Base-by-base conservation (phyloP, 2,888 invertebrate species). In the Diogma glabrata region DNA sequence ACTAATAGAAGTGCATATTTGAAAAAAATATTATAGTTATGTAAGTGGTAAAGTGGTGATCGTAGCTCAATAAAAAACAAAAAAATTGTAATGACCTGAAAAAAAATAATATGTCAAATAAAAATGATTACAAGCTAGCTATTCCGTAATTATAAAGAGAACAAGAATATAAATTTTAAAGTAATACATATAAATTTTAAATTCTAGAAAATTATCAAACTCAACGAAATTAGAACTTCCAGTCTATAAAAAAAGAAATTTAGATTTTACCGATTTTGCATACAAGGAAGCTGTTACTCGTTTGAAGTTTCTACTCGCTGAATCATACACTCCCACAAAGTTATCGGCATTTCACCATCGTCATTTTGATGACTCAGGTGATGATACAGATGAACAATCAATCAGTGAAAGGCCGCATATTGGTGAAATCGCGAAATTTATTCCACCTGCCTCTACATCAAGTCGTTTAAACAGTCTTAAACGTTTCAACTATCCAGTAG, bases 231-330 rank as follows among this genome's bases (percentile, higher is more conserved):
- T 40, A 23, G 53, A 53, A 10, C 30, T 24, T 17, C 47, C 49
- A 17, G n/a, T 53, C 17, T 46, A 73, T 59, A 77, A 78, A 63
- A 75, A 72, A 56, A 74, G 77, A 59, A 74, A 80, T 47, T 80
- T 84, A 49, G 87, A 89, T 68, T 88, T 88, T 60, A 88, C 87
- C 0, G 89, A 89, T 64, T 75, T 82, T 59, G 87, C 87, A 6
- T 88, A 90, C 62, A 81, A 85, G 58, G 89, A 89, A 66, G 89
- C 89, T 12, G 88, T 89, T 4, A 81, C 82, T 1, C 81, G 87
- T 54, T 69, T 90, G 48, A 78, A 86, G 64, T 81, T 85, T 60
- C 76, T 88, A 56, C 66, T 89, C 54, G 82, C 85, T 0, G 87
- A 87, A 57, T 84, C 84, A 55, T 87, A 85, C 61, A 75, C 79